Conservation (phyloP, 2,797 vertebrate genomes). For the Arremon aurantiirostris region DNA sequence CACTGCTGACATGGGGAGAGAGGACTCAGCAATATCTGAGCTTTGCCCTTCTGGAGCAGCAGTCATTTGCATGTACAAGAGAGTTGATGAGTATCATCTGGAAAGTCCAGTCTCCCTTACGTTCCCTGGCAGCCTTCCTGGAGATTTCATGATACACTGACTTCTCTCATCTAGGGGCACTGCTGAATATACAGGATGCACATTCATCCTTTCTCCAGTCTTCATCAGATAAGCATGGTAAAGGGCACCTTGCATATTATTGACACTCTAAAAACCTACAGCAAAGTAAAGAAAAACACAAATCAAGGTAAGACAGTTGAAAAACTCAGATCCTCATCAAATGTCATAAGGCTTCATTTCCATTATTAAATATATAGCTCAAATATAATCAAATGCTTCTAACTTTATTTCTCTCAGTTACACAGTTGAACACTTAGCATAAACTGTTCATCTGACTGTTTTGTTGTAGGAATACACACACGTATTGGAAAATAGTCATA, state of each 20-base stretch:
- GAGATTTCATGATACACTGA: background rate
- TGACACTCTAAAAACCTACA: background rate
- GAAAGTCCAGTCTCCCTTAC: conserved; percentile 8
- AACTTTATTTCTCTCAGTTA: conserved; percentile 53
- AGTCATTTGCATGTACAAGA: background rate
- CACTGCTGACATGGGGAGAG: background rate
- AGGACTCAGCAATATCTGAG: background rate
- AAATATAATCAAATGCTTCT: conserved; percentile 37
- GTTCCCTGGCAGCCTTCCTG: conserved; percentile 5
- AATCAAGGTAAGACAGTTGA: background rate
- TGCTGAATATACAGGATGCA: background rate
- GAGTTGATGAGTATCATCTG: background rate
- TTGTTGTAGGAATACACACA: conserved; percentile 14
- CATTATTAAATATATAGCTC: conserved; percentile 17
- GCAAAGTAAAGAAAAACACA: background rate
- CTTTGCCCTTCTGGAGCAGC: background rate
- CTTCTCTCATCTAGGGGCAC: background rate
- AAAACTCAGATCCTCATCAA: background rate
- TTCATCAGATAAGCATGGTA: background rate
- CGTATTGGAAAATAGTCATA: conserved; percentile 8
- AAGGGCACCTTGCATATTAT: background rate
- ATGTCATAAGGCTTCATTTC: background rate
- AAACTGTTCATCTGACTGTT: conserved; percentile 22
- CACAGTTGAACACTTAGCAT: conserved; percentile 40
- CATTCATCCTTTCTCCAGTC: background rate